Evolutionary conservation across 2,113 vertebrate species (phyloP), one percentile per base, ranked within the genome.

Genomic region (Nematolebias whitei): DNA sequence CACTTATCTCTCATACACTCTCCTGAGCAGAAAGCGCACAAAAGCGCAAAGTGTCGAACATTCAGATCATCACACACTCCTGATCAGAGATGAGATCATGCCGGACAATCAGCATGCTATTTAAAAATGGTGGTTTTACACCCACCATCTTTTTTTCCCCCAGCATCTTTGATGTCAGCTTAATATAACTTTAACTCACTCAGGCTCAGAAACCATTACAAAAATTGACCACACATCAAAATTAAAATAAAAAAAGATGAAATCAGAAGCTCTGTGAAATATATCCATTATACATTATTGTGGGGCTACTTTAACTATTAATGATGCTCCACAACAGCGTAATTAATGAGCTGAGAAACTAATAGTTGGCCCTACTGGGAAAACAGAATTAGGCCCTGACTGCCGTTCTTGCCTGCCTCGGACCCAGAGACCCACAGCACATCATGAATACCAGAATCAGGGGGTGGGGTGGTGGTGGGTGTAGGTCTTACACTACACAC

Each of bases 291-390:
- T 78, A 88, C 81, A 90, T 91, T 88, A 91, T 89, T 76, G 83
- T 87, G 85, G 71, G 66, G 90, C 63, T 87, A 91, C 84, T 92
- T 93, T 90, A 95, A 93, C 85, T 85, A 94, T 95, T 95, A 94
- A 95, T 95, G 92, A 93, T 93, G 85, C 84, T 74, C 53, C 85
- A 87, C 85, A 87, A 86, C 85, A 85, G 73, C 65, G 83, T 91
- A 92, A 93, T 93, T 95, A 93, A 94, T 86, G 90, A 93, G 90
- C 88, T 88, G 85, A 86, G 85, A 92, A 91, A 88, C 84, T 85
- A 87, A 92, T 87, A 87, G 90, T 91, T 79, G 83, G 75, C 72
- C 70, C 92, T 87, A 71, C 86, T 90, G 88, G 88, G 93, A 93
- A 93, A 89, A 90, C 71, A 88, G 85, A 83, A 82, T 91, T 90